Base-by-base conservation (phyloP, 2,113 vertebrate genomes). In the Neogobius melanostomus region DNA sequence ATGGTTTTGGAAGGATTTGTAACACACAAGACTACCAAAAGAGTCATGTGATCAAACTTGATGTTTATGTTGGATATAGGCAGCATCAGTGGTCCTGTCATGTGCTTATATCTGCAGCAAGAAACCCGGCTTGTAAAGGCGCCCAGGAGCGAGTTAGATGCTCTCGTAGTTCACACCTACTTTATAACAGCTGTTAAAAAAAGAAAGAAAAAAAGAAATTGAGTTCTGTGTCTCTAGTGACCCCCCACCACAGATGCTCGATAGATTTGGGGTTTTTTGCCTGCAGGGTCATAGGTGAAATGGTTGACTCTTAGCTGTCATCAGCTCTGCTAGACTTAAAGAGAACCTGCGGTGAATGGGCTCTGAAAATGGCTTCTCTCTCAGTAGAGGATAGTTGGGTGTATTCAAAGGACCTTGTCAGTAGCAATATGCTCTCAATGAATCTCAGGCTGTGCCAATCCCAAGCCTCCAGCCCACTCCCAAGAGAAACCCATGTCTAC, bases 391-490 rank as follows among this genome's bases (percentile, higher is more conserved):
- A 88, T 86, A 84, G 82, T 83, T 64, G 80, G 80, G 83, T 88
- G 86, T 84, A 90, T 89, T 91, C 85, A 90, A 82, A 82, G 85
- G 73, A 87, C 84, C 87, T 85, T 90, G 91, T 93, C 91, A 87
- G 88, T 89, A 92, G 82, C 82, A 86, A 81, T 89, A 72, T 85
- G 80, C 83, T 85, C 72, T 85, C 87, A 92, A 91, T 91, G 80
- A 83, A 90, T 92, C 90, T 90, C 68, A 67, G 82, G 77, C 64
- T 2, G 57, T 80, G 79, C 82, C 9, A 61, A 81, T 82, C 71
- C 75, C 61, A 76, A 72, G 48, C 70, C 28, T 69, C 78, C 77
- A 72, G 71, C 79, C 60, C 80, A 71, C 77, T 87, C 69, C 17
- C 8, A 56, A 60, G 69, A 77, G 63, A 77, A 88, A 82, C 80